Conservation (phyloP, 1,140 invertebrate genomes). For the Matsumurasca onukii region DNA sequence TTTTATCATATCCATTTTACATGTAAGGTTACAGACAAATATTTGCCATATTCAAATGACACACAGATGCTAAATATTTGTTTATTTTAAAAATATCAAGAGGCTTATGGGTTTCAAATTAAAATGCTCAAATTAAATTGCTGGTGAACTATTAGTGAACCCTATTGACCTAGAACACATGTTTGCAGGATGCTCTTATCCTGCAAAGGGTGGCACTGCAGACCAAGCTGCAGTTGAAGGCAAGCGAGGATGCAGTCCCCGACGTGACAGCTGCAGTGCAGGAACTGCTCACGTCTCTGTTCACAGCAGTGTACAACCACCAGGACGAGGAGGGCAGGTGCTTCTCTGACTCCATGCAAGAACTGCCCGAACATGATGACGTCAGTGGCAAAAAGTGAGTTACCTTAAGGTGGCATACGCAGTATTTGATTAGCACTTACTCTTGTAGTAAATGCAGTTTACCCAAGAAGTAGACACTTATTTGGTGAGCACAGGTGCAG, state of each 20-base stretch:
- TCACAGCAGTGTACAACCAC: constrained; percentile 93
- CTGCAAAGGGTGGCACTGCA: constrained; percentile 80
- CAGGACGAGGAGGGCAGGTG: constrained; percentile 95
- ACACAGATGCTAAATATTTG: neutral
- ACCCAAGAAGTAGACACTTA: too few species aligned
- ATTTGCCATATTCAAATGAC: too few species aligned
- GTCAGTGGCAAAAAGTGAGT: constrained; percentile 60
- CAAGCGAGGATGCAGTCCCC: constrained; percentile 82
- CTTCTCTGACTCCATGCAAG: constrained; percentile 93
- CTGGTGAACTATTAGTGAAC: neutral
- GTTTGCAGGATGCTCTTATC: constrained; percentile 79
- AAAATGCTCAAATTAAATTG: neutral
- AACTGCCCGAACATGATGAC: constrained; percentile 88
- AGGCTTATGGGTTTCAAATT: too few species aligned
- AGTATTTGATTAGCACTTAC: too few species aligned
- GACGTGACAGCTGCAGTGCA: constrained; percentile 87
- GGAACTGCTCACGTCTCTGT: constrained; percentile 88
- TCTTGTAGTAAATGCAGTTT: too few species aligned
- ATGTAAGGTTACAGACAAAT: too few species aligned
- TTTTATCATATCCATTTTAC: too few species aligned
- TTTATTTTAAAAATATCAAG: neutral
- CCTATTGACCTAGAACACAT: neutral
- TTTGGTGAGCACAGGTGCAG: too few species aligned
- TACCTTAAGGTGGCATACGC: too few species aligned
- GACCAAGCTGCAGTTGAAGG: constrained; percentile 85